Evolutionary conservation across 2,113 vertebrate genomes (phyloP).

Genomic region (Muscicapa adusta): DNA sequence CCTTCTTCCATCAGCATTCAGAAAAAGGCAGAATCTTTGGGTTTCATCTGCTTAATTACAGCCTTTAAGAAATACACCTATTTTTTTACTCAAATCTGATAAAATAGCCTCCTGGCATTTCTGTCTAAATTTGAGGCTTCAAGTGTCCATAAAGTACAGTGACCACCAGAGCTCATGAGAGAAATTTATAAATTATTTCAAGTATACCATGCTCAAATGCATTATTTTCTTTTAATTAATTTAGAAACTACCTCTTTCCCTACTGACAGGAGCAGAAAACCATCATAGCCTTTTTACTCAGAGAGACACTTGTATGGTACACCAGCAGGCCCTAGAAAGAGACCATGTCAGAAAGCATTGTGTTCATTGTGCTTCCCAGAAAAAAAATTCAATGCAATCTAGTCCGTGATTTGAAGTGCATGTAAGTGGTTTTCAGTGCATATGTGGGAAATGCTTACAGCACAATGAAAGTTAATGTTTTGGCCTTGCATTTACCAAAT

Average conservation of each 20-base stretch:
- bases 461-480: neutral
- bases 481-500: neutral
- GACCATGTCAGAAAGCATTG: neutral
- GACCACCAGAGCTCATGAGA: neutral
- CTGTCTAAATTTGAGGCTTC: neutral
- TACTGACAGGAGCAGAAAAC: neutral
- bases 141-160: neutral
- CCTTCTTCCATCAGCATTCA: neutral
- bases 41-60: neutral
- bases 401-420: neutral
- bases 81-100: neutral
- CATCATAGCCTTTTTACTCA: neutral
- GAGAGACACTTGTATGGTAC: neutral
- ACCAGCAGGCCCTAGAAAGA: neutral
- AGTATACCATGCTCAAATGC: neutral
- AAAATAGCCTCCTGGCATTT: neutral
- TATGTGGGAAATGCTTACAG: neutral
- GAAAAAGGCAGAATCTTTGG: neutral
- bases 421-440: neutral
- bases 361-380: neutral
- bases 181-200: neutral
- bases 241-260: neutral
- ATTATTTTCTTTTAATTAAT: neutral
- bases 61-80: neutral
- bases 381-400: neutral